Percentiles rank a stretch among this genome's conserved stretches.
phyloP scores from a whole-genome alignment of 2,888 invertebrate genomes.

The Agrochola circellaris region DNA sequence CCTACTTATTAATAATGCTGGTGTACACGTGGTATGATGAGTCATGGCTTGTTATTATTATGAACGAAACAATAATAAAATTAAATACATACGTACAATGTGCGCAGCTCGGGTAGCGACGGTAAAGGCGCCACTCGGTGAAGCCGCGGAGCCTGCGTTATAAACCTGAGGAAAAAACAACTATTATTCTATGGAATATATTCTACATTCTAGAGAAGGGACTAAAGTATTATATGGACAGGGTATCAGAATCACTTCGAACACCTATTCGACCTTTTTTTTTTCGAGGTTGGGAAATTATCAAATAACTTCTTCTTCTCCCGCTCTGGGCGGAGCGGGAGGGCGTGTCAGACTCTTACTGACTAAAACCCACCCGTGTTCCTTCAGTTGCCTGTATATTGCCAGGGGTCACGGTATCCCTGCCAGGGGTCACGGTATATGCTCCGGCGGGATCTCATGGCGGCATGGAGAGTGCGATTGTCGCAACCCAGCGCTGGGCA shows the following conservation, averaged over 20 bases:
- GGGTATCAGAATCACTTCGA: neutral
- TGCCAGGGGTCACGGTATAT: no score
- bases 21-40: neutral
- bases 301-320: no score
- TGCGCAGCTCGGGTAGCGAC: slow-evolving; percentile 89
- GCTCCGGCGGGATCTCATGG: no score
- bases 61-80: slow-evolving; percentile 62
- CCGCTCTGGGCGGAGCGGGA: no score
- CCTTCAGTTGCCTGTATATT: no score
- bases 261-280: no score
- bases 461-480: no score
- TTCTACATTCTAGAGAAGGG: neutral
- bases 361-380: no score
- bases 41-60: slow-evolving; percentile 18
- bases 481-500: no score
- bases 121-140: slow-evolving; percentile 89
- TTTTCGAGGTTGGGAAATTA: no score
- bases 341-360: no score
- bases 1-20: neutral
- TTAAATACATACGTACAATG: slow-evolving; percentile 91
- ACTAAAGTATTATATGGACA: neutral
- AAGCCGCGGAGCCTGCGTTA: slow-evolving; percentile 92
- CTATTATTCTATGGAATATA: neutral
- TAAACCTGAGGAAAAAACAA: slow-evolving; percentile 88
- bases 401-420: no score